These are phyloP conservation scores for Chaenodraco wilsoni DNA, from an alignment of 2,797 vertebrate species.

Conservation along the genomic window DNA sequence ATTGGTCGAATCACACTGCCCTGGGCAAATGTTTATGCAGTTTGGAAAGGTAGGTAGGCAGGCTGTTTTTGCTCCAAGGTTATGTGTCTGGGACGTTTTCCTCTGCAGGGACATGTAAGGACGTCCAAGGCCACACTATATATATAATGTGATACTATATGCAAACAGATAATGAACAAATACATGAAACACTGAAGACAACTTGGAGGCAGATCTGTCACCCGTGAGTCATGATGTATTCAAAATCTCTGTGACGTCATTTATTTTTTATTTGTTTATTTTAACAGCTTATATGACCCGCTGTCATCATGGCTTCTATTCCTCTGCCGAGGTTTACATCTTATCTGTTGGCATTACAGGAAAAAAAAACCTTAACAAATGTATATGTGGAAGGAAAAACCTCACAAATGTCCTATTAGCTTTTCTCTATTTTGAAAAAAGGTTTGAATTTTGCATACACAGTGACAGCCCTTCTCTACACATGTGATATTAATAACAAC, in stretches of 20 bases:
- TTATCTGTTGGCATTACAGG: not conserved
- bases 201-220: not conserved
- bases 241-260: not conserved
- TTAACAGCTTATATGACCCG: not conserved
- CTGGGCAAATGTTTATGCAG: conserved; percentile 46
- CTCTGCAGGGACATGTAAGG: conserved; percentile 12
- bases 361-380: not conserved
- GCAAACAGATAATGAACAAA: not conserved
- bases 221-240: not conserved
- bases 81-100: conserved; percentile 45
- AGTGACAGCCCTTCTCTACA: too few relatives aligned
- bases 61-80: conserved; percentile 45
- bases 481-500: too few relatives aligned
- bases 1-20: conserved; percentile 20
- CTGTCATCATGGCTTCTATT: not conserved
- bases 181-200: not conserved
- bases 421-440: too few relatives aligned
- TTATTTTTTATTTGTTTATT: not conserved
- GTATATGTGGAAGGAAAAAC: not conserved
- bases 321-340: not conserved
- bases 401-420: too few relatives aligned
- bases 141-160: not conserved
- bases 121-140: conserved; percentile 6
- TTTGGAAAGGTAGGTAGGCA: conserved; percentile 27
- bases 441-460: too few relatives aligned